These are phyloP conservation scores for Caloenas nicobarica DNA, from an alignment of 2,113 vertebrate species.

Conservation along the genomic window DNA sequence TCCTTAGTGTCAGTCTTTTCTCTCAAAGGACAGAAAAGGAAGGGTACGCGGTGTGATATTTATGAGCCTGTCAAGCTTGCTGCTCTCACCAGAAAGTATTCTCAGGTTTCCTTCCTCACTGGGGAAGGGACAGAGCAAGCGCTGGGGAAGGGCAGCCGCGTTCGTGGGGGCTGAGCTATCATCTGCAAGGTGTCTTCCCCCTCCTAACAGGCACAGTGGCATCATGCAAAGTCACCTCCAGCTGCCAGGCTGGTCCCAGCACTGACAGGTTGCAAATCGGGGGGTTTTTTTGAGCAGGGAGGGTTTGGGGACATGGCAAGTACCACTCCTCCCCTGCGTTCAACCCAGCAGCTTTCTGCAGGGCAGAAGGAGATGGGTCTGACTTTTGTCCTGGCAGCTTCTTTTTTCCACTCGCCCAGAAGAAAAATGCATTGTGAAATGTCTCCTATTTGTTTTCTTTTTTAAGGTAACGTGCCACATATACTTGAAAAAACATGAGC, in stretches of 20 bases:
- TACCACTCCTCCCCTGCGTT: background rate
- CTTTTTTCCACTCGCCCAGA: background rate
- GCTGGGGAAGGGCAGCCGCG: rapidly evolving
- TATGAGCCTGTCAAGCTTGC: conserved; percentile 16
- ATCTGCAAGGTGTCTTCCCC: rapidly evolving
- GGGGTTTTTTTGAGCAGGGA: background rate
- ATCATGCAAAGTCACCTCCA: background rate
- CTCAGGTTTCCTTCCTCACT: background rate
- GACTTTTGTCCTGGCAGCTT: background rate
- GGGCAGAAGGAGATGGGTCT: background rate
- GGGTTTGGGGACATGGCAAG: rapidly evolving
- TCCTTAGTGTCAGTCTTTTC: conserved; percentile 32
- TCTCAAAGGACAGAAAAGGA: conserved; percentile 35
- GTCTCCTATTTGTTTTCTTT: background rate
- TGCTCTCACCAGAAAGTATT: conserved; percentile 24
- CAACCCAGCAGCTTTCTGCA: background rate
- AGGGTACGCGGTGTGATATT: background rate
- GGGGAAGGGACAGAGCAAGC: background rate
- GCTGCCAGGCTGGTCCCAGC: background rate
- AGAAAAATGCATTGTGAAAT: background rate
- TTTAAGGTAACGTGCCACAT: background rate
- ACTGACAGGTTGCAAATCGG: background rate
- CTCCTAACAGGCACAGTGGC: background rate
- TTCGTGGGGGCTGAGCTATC: background rate
- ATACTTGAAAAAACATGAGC: background rate